These are phyloP conservation scores for Dicrurus megarhynchus DNA, from an alignment of 2,113 vertebrate genomes.

Conservation along the genomic window DNA sequence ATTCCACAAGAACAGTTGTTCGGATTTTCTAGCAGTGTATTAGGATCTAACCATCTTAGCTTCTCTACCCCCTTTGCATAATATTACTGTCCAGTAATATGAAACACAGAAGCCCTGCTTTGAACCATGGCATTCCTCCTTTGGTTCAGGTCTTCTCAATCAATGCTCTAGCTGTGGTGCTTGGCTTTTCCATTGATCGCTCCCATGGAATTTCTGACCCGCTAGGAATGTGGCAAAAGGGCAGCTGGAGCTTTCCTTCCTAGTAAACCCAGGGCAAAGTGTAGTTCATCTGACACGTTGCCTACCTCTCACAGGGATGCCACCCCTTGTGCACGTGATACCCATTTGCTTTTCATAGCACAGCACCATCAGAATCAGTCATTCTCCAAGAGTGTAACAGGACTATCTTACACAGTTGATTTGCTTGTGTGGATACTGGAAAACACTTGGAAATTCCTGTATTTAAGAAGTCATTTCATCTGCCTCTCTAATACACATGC, in stretches of 20 bases:
- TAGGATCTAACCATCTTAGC: slow-evolving; percentile 17
- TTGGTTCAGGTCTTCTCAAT: background rate
- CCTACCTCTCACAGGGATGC: background rate
- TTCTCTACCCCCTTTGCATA: background rate
- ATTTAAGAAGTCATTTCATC: background rate
- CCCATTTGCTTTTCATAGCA: background rate
- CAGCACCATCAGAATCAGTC: background rate
- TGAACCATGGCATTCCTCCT: background rate
- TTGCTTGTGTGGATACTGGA: background rate
- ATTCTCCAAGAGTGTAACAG: background rate
- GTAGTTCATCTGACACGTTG: background rate
- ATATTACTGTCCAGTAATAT: background rate
- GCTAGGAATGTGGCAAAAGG: slow-evolving; percentile 45
- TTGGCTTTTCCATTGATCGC: slow-evolving; percentile 42
- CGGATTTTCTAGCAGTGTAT: slow-evolving; percentile 3
- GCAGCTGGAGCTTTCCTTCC: slow-evolving; percentile 7
- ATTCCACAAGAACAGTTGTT: background rate
- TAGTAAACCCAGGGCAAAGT: background rate
- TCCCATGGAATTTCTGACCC: slow-evolving; percentile 12
- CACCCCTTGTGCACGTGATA: background rate
- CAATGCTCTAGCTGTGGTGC: background rate
- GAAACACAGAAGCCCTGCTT: background rate
- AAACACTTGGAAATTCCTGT: background rate
- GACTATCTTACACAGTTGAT: background rate
- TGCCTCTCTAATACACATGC: background rate